Conservation (phyloP, 2,113 vertebrate species). For the Oceanodroma tethys region DNA sequence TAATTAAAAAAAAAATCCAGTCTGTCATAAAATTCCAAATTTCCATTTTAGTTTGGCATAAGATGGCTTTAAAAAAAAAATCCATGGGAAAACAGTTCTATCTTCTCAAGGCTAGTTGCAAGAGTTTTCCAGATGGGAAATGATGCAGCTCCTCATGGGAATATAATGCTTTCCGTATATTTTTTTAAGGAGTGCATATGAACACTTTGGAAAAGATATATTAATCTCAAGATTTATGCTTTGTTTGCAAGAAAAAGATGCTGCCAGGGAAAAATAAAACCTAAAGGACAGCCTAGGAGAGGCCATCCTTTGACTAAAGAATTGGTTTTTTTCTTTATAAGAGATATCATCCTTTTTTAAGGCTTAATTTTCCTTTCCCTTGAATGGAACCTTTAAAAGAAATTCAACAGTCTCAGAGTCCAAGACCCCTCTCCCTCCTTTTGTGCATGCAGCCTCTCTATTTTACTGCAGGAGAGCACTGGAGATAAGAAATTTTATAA, state of each 20-base stretch:
- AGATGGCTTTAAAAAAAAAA: not conserved
- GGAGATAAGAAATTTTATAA: constrained; percentile 21
- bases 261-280: not conserved
- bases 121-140: constrained; percentile 40
- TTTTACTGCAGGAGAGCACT: not conserved
- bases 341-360: not conserved
- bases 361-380: not conserved
- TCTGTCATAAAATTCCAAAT: not conserved
- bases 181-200: not conserved
- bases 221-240: not conserved
- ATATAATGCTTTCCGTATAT: not conserved
- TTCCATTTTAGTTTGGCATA: not conserved
- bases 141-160: not conserved
- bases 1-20: not conserved
- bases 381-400: not conserved
- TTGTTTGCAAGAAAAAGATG: not conserved
- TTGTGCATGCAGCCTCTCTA: not conserved
- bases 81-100: not conserved
- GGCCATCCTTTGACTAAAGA: not conserved
- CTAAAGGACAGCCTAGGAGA: not conserved
- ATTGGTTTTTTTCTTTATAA: not conserved
- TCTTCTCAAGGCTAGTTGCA: not conserved
- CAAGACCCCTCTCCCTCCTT: not conserved
- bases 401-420: not conserved
- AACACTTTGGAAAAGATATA: not conserved